Conservation (phyloP, 2,888 invertebrate species). For the Aporophyla nigra region DNA sequence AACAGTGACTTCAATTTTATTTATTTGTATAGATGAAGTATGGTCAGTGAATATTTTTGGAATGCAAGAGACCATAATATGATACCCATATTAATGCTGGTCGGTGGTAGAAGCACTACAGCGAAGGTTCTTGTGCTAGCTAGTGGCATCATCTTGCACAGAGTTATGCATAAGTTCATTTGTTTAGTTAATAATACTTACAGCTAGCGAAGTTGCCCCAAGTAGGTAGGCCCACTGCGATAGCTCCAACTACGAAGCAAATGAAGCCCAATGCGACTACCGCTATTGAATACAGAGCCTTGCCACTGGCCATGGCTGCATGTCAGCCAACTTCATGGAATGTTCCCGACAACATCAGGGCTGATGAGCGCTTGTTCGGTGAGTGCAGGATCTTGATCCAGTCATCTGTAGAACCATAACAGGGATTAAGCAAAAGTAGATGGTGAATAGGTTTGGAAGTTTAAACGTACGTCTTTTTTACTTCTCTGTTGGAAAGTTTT, state of each 20-base stretch:
- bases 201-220: conserved; percentile 96
- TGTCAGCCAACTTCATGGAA: conserved; percentile 83
- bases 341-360: conserved; percentile 82
- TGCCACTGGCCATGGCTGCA: conserved; percentile 92
- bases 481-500: neutral
- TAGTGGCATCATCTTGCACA: neutral
- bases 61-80: neutral
- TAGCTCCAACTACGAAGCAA: conserved; percentile 95
- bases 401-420: conserved; percentile 76
- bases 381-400: conserved; percentile 48
- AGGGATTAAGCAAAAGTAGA: neutral
- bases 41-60: neutral
- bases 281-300: conserved; percentile 93
- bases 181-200: conserved; percentile 77
- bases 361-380: conserved; percentile 65
- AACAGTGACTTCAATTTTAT: too few relatives aligned
- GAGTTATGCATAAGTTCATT: neutral
- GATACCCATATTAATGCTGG: neutral
- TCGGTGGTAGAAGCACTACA: neutral
- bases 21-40: too few relatives aligned
- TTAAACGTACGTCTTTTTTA: too few relatives aligned
- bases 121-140: neutral
- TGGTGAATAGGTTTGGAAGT: neutral
- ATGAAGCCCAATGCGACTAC: conserved; percentile 94
- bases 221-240: conserved; percentile 95